phyloP scores from a whole-genome alignment of 2,113 vertebrate species.

The Tachycineta bicolor region DNA sequence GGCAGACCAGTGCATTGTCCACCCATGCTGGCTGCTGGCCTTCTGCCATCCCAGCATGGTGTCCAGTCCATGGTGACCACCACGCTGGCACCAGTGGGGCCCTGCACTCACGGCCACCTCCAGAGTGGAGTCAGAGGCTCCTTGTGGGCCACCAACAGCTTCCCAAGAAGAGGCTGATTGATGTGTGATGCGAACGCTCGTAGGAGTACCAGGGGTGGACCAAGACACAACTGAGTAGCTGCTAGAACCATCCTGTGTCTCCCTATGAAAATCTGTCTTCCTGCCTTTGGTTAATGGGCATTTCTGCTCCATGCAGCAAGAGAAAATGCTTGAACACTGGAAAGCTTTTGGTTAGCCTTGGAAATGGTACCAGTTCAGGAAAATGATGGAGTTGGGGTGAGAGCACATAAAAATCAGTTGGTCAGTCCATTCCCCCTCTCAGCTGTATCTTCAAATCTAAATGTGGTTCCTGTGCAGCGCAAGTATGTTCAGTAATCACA shows the following conservation, averaged over 20 bases:
- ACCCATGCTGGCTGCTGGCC: background rate
- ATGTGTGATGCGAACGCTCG: accelerated
- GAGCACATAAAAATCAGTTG: accelerated
- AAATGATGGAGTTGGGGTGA: background rate
- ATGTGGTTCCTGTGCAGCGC: background rate
- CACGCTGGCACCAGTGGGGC: background rate
- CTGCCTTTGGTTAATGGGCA: background rate
- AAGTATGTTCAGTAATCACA: background rate
- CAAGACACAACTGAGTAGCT: background rate
- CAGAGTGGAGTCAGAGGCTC: background rate
- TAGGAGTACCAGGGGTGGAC: background rate
- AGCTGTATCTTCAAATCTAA: background rate
- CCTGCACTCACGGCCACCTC: background rate
- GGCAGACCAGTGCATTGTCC: background rate
- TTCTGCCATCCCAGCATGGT: background rate
- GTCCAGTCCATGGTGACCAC: background rate
- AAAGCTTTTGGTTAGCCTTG: background rate
- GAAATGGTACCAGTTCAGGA: background rate
- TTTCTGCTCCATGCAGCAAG: background rate
- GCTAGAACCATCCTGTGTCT: background rate
- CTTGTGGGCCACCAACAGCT: background rate
- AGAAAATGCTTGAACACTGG: background rate
- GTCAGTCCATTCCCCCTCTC: background rate
- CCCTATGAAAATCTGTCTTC: background rate
- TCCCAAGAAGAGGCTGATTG: background rate